Evolutionary conservation across 2,113 vertebrate species (phyloP), one percentile per base, ranked within the genome.

Genomic region (Tricholaema leucomelas): DNA sequence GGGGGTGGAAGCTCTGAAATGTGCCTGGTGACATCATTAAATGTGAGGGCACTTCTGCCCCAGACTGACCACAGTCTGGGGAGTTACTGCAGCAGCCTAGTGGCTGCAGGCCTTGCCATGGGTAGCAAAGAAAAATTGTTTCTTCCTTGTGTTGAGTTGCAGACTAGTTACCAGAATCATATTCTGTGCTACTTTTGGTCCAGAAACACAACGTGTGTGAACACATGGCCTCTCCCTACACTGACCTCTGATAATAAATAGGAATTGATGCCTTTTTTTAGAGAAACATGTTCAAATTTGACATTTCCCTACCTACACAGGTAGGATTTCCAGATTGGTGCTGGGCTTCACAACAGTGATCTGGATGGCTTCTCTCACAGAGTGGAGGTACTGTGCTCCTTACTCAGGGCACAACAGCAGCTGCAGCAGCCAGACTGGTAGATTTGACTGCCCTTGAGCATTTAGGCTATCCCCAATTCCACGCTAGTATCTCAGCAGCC

Each of bases 61-160:
- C 16, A 6, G 23, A 0, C 3, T 3, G 12, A 7, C 23, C 6
- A 2, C 1, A 0, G 8, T 0, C 2, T 0, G 1, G 30, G 25
- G 27, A 55, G 20, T 2, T 4, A 8, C n/a, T 35, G 2, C 3
- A 3, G 21, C 30, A 33, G 7, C 7, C 35, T 24, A 2, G 1
- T 0, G 0, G 15, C 56, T 10, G 17, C 28, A 5, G 0, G 0
- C 21, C 42, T 15, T 35, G 14, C 42, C 25, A 15, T 9, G 20
- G 14, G 8, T 10, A 23, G 12, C 1, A 1, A 20, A 5, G 1
- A 2, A 7, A 38, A n/a, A 6, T 2, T 6, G 9, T 64, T 30
- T 8, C 15, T 30, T 56, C 33, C 38, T 42, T 36, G 24, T 33
- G 40, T 9, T 38, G 31, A 25, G 46, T 5, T 5, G 6, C 18